These are phyloP conservation scores for Actinernus sp. DNA, from an alignment of 92 coral and sea anemone genomes.

Conservation along the genomic window DNA sequence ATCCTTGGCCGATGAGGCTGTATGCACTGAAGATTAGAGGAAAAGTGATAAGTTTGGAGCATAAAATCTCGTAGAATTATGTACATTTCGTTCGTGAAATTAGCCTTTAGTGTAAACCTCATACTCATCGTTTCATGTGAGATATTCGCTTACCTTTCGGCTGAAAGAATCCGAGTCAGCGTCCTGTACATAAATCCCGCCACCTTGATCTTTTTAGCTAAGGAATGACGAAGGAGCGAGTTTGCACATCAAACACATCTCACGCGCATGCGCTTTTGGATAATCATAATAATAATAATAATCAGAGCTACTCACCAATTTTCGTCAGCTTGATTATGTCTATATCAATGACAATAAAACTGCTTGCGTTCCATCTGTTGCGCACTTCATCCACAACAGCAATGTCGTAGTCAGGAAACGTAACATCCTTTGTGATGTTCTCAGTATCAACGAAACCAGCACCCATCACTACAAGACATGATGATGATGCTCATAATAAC, in stretches of 20 bases:
- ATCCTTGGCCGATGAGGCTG: slow-evolving; percentile 69
- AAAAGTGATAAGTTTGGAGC: not conserved
- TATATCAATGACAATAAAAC: slow-evolving; percentile 56
- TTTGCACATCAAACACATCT: not conserved
- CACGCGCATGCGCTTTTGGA: too few species aligned
- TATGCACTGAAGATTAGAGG: slow-evolving; percentile 57
- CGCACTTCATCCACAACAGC: slow-evolving; percentile 37
- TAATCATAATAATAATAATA: too few species aligned
- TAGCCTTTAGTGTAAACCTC: not conserved
- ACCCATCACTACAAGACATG: slow-evolving; percentile 73
- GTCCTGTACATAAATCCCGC: slow-evolving; percentile 80
- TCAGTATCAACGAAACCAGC: slow-evolving; percentile 43
- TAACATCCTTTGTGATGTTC: slow-evolving; percentile 52
- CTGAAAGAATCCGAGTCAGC: slow-evolving; percentile 73
- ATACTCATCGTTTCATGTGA: not conserved
- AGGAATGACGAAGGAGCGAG: too few species aligned
- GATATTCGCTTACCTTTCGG: slow-evolving; percentile 61
- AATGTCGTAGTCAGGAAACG: slow-evolving; percentile 67
- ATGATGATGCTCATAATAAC: too few species aligned
- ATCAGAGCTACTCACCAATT: slow-evolving; percentile 48
- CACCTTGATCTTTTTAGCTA: slow-evolving; percentile 44
- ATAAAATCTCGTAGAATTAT: too few species aligned
- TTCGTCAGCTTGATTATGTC: slow-evolving; percentile 27
- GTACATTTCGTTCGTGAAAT: too few species aligned
- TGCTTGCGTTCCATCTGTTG: slow-evolving; percentile 47